Base-by-base conservation (phyloP, 92 coral and sea anemone genomes). In the Chrysogorgia sp. region DNA sequence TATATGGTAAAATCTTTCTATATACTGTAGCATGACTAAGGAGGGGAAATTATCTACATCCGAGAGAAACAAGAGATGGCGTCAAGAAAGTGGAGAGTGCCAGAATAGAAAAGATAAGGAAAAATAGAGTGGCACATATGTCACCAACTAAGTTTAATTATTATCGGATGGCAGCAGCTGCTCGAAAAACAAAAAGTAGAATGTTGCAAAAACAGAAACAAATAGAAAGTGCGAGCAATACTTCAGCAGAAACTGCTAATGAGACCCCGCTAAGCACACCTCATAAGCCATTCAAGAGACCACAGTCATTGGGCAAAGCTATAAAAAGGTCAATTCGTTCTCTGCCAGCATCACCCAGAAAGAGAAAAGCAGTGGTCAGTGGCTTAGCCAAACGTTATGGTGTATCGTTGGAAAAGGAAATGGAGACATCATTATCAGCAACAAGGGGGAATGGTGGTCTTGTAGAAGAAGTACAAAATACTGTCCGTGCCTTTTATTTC, bases 301-400 rank as follows among this genome's bases (percentile, higher is more conserved):
- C 80, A 30, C 85, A 69, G 79, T 68, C 80, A 40, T 71, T 81
- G 49, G 80, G 68, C 35, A 81, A 81, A 47, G 85, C 85, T 32
- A 67, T 69, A 33, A 81, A 81, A 28, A 37, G 85, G 35, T 53
- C 79, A 50, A 81, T 81, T 34, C 35, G 79, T 6, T 26, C 80
- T 45, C 33, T 81, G 32, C 85, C 85, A 67, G 66, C 47, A 63
- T 81, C 85, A 35, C 79, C 85, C 15, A 68, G 80, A 48, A 81
- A 81, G 68, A 81, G 79, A 81, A 35, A 50, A 53, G 68, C 70
- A 14, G 79, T 67, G 29, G 68, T 81, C 37, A 67, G 85, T 81
- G 85, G 85, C 68, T 68, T 81, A 33, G 79, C 80, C 20, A 81
- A 60, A 70, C 67, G 85, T 57, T 67, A 68, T 32, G 68, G 56